Conservation (phyloP, 2,888 invertebrate genomes). For the Chloroclysta siterata region DNA sequence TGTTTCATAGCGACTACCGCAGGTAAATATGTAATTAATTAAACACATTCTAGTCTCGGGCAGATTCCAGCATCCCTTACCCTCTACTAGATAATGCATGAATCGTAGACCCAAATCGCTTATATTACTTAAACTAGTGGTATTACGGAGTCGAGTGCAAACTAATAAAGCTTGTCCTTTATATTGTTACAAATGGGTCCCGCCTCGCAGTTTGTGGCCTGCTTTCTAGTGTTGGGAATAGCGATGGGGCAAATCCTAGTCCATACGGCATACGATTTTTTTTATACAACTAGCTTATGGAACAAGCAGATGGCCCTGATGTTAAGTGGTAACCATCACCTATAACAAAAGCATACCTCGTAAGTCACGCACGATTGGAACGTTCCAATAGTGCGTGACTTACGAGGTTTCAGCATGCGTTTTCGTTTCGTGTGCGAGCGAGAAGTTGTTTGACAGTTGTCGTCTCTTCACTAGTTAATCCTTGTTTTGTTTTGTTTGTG, state of each 20-base stretch:
- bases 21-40: conserved; percentile 26
- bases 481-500: too few species aligned
- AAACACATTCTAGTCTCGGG: conserved; percentile 18
- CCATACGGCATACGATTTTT: not conserved
- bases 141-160: conserved; percentile 35
- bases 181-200: conserved; percentile 42
- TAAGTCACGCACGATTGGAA: too few species aligned
- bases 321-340: too few species aligned
- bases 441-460: too few species aligned
- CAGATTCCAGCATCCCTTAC: conserved; percentile 8
- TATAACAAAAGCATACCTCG: too few species aligned
- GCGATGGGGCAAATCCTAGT: conserved; percentile 7
- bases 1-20: conserved; percentile 1
- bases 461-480: too few species aligned
- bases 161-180: conserved; percentile 42
- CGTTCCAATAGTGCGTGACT: too few species aligned
- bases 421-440: too few species aligned
- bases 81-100: conserved; percentile 29
- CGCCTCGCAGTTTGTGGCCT: conserved; percentile 34
- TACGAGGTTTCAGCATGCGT: too few species aligned
- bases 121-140: conserved; percentile 31
- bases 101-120: conserved; percentile 33
- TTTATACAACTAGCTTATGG: too few species aligned
- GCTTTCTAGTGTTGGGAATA: conserved; percentile 11
- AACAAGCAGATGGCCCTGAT: too few species aligned